Evolutionary conservation across 2,113 vertebrate species (phyloP), one percentile per base, ranked within the genome.

Genomic region (Festucalex cinctus): DNA sequence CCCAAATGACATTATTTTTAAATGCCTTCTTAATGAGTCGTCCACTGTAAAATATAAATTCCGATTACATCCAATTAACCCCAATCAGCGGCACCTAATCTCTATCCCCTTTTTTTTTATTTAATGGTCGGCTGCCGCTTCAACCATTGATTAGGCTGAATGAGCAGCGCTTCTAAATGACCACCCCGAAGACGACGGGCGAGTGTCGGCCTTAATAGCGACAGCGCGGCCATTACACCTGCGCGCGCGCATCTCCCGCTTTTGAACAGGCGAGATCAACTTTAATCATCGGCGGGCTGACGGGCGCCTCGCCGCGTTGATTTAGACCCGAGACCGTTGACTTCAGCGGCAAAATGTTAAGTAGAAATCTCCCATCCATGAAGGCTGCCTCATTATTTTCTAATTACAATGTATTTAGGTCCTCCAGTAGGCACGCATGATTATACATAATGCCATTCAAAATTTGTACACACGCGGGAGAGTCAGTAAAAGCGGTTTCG

Each of bases 1-100:
- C 89, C 86, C 82, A 88, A 88, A 87, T 65, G 79, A 91, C 89
- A 91, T 90, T 90, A 90, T 86, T 88, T 88, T 91, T 89, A 87
- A 84, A 91, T 88, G 87, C 87, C 89, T 89, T 89, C 91, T 91
- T 92, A 91, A 92, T 92, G 90, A 94, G 93, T 95, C 92, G 89
- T 89, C 69, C 92, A 90, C 92, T 94, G 92, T 93, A 92, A 78
- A 88, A 93, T 94, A 95, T 95, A 96, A 95, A 96, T 96, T 95
- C 92, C 93, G 95, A 96, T 95, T 97, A 96, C 94, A 95, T 93
- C 93, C 95, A 95, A 96, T 98, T 98, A 97, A 97, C 95, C 95
- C 95, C 94, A 95, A 95, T 94, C 94, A 95, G 91, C 94, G 91
- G 92, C 92, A 87, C 92, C 94, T 94, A 93, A 92, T 94, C 92